Conservation (phyloP, 2,888 invertebrate species). For the Rotaria magnacalcarata region DNA sequence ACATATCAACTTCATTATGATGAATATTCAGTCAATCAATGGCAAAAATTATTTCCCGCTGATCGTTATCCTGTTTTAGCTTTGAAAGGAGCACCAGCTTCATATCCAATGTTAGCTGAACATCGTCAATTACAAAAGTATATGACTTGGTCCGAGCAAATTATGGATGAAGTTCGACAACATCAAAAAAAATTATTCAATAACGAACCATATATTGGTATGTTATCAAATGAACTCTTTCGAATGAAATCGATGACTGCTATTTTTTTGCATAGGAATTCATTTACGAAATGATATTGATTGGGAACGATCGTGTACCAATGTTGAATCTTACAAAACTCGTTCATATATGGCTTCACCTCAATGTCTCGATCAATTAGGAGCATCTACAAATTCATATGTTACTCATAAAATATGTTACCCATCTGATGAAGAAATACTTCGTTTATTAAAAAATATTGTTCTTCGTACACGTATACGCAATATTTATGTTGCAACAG, state of each 20-base stretch:
- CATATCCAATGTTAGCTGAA: constrained; percentile 52
- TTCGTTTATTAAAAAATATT: constrained; percentile 51
- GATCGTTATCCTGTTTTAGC: constrained; percentile 56
- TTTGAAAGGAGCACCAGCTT: constrained; percentile 54
- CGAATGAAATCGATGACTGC: neutral
- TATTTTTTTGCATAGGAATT: constrained; percentile 45
- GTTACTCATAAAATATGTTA: constrained; percentile 53
- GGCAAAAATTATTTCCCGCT: constrained; percentile 50
- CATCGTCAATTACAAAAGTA: constrained; percentile 53
- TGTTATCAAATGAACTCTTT: neutral
- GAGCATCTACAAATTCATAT: constrained; percentile 47
- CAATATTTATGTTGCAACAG: constrained; percentile 56
- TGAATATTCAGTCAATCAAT: constrained; percentile 32
- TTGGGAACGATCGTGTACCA: constrained; percentile 52
- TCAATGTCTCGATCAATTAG: constrained; percentile 52
- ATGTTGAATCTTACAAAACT: constrained; percentile 48
- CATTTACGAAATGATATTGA: constrained; percentile 48
- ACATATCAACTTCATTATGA: constrained; percentile 48
- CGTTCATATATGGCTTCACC: constrained; percentile 55
- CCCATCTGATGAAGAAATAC: constrained; percentile 51
- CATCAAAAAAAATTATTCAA: constrained; percentile 49
- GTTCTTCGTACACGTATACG: constrained; percentile 50
- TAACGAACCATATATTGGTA: neutral
- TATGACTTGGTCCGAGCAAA: constrained; percentile 53
- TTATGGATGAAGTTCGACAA: constrained; percentile 52